Conservation (phyloP, 2,888 invertebrate genomes). For the Atherix ibis region DNA sequence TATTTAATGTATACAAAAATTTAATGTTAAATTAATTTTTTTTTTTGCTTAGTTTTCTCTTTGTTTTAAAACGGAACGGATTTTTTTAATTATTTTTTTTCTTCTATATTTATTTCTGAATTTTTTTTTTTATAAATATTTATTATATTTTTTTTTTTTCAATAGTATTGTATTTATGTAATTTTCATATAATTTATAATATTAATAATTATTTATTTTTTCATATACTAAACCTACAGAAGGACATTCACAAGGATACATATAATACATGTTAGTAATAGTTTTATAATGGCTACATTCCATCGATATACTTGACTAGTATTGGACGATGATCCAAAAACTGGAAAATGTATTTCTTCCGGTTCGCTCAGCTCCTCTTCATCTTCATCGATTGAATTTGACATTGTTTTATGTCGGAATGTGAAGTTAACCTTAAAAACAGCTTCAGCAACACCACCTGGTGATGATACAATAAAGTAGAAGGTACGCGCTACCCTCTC, state of each 20-base stretch:
- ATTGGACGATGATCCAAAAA: slow-evolving; percentile 20
- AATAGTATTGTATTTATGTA: too few relatives aligned
- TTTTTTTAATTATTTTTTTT: neutral
- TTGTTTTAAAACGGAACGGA: neutral
- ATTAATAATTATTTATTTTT: slow-evolving; percentile 4
- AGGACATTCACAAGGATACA: slow-evolving; percentile 8
- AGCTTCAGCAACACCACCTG: slow-evolving; percentile 31
- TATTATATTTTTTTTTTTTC: neutral
- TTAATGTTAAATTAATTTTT: too few relatives aligned
- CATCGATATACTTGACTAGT: neutral
- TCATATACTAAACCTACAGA: slow-evolving; percentile 8
- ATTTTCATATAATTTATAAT: too few relatives aligned
- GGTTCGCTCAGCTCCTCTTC: slow-evolving; percentile 33
- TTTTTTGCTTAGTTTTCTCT: slow-evolving; percentile 4
- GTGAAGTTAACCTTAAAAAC: slow-evolving; percentile 32
- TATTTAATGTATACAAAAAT: too few relatives aligned
- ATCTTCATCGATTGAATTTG: slow-evolving; percentile 27
- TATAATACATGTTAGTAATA: slow-evolving; percentile 7
- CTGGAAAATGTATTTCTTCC: slow-evolving; percentile 33
- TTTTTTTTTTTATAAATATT: neutral
- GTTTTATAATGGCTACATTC: slow-evolving; percentile 2
- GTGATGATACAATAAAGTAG: slow-evolving; percentile 32
- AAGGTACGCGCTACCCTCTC: slow-evolving; percentile 31
- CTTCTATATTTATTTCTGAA: neutral
- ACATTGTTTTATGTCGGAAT: slow-evolving; percentile 29